These are phyloP conservation scores for Saturnia japonica DNA, from an alignment of 2,888 invertebrate species.

Conservation along the genomic window DNA sequence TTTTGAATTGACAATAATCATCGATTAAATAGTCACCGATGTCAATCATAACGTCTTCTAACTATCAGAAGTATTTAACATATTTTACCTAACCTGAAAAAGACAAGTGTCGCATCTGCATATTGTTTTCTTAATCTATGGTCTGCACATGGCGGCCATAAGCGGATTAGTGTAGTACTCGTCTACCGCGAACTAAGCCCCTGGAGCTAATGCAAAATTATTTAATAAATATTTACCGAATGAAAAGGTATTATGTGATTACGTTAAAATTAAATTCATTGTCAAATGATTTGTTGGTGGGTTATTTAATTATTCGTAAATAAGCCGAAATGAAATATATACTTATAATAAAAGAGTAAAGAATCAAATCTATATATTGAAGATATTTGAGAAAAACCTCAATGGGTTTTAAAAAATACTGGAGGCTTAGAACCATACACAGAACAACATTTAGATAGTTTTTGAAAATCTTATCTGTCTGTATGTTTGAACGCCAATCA, in stretches of 20 bases:
- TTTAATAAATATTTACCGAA: constrained; percentile 39
- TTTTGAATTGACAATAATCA: no score
- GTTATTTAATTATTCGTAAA: background rate
- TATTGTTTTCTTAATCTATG: constrained; percentile 28
- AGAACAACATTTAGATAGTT: no score
- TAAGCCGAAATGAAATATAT: background rate
- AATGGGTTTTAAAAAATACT: no score
- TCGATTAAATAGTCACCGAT: no score
- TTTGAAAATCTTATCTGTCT: no score
- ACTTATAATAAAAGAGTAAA: no score
- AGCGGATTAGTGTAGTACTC: constrained; percentile 41
- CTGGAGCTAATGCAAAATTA: constrained; percentile 39
- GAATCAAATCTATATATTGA: no score
- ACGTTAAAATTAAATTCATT: constrained; percentile 12
- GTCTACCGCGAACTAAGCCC: constrained; percentile 40
- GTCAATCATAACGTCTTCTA: no score
- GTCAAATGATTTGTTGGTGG: constrained; percentile 12
- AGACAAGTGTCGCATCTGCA: background rate
- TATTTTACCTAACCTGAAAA: background rate
- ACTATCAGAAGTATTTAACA: background rate
- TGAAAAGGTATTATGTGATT: constrained; percentile 18
- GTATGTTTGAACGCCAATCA: no score
- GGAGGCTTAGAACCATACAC: no score
- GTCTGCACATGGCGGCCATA: constrained; percentile 31
- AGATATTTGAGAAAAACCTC: no score